phyloP scores from a whole-genome alignment of 37 sponge, comb jelly and placozoan genomes.

The Corticium candelabrum region DNA sequence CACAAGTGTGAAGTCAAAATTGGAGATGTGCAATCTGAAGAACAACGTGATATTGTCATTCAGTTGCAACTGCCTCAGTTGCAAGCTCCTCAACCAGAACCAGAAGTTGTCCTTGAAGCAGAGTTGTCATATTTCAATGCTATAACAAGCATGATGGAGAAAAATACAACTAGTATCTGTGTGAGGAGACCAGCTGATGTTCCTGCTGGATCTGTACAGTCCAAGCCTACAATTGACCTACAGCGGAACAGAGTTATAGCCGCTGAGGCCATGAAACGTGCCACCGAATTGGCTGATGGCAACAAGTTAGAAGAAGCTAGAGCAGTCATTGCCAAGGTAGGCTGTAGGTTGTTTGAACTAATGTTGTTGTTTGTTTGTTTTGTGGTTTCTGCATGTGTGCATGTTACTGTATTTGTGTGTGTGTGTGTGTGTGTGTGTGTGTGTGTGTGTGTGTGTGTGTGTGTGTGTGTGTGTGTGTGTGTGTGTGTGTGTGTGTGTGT shows the following conservation, averaged over 20 bases:
- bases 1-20: slow-evolving; percentile 51
- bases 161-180: slow-evolving; percentile 15
- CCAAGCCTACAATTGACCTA: slow-evolving; percentile 35
- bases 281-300: slow-evolving; percentile 45
- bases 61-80: slow-evolving; percentile 49
- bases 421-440: background rate
- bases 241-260: slow-evolving; percentile 67
- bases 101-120: slow-evolving; percentile 10
- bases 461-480: no score
- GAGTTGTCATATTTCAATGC: slow-evolving; percentile 77
- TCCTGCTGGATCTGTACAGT: slow-evolving; percentile 11
- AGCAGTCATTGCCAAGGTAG: slow-evolving; percentile 37
- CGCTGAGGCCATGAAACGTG: slow-evolving; percentile 45
- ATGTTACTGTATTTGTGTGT: no score
- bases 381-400: background rate
- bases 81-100: slow-evolving; percentile 1
- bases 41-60: slow-evolving; percentile 70
- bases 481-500: no score
- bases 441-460: no score
- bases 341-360: background rate
- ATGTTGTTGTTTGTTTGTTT: background rate
- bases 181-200: background rate
- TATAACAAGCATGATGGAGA: slow-evolving; percentile 58
- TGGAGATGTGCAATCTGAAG: slow-evolving; percentile 89
- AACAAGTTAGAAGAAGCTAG: slow-evolving; percentile 18